Evolutionary conservation across 2,113 vertebrate genomes (phyloP).

Genomic region (Nothoprocta pentlandii): DNA sequence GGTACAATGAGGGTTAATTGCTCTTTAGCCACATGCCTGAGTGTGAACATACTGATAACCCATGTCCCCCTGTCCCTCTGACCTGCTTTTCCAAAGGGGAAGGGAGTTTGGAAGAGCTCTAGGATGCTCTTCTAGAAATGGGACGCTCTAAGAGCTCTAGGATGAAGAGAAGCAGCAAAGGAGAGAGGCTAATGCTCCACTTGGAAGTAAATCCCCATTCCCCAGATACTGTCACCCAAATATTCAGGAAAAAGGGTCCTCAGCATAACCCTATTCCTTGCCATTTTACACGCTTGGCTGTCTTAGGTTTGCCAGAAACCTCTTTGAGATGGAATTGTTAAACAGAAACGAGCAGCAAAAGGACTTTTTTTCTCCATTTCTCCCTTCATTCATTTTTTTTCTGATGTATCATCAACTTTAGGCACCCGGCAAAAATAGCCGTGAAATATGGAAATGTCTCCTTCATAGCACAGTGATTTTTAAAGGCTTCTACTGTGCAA

Average conservation of each 20-base stretch:
- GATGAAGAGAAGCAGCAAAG: background rate
- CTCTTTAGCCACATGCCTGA: background rate
- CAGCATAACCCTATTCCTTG: slow-evolving; percentile 29
- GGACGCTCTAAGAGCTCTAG: too few relatives aligned
- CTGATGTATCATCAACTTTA: slow-evolving; percentile 75
- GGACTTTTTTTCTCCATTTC: slow-evolving; percentile 9
- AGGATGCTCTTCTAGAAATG: too few relatives aligned
- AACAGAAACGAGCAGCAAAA: slow-evolving; percentile 64
- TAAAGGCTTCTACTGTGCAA: slow-evolving; percentile 78
- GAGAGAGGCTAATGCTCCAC: background rate
- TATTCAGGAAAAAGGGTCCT: background rate
- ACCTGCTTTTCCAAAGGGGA: background rate
- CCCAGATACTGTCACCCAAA: background rate
- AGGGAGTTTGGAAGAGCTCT: too few relatives aligned
- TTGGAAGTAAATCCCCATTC: background rate
- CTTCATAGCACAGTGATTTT: slow-evolving; percentile 75
- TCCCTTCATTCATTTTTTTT: slow-evolving; percentile 44
- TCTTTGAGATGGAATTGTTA: slow-evolving; percentile 46
- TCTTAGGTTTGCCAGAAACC: slow-evolving; percentile 59
- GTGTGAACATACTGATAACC: background rate
- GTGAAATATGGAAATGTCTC: slow-evolving; percentile 79
- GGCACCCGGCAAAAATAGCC: slow-evolving; percentile 73
- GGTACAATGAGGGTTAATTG: background rate
- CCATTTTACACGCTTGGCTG: slow-evolving; percentile 55
- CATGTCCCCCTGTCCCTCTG: background rate